These are phyloP conservation scores for Bufo gargarizans DNA, from an alignment of 2,113 vertebrate genomes.

Conservation along the genomic window DNA sequence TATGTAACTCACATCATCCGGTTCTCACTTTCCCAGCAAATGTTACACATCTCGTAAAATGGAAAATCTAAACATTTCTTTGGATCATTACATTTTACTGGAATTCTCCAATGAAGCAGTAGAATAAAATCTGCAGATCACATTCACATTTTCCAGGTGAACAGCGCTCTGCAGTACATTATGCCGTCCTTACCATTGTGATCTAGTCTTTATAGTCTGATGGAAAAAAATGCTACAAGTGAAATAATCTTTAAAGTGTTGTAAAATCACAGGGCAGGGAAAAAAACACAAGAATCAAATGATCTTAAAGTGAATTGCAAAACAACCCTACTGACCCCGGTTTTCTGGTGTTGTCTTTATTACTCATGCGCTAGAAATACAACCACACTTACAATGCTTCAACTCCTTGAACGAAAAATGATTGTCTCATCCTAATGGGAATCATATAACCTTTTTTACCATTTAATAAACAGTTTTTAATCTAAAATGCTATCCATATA, in stretches of 20 bases:
- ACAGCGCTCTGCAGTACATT: not conserved
- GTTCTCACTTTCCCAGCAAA: conserved; percentile 23
- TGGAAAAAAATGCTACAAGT: not conserved
- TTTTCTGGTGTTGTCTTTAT: not conserved
- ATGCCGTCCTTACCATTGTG: not conserved
- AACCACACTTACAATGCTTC: not conserved
- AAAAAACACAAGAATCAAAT: not conserved
- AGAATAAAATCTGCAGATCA: conserved; percentile 26
- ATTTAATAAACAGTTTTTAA: no score
- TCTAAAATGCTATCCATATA: no score
- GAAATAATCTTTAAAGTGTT: not conserved
- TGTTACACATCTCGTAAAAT: conserved; percentile 44
- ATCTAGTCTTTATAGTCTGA: not conserved
- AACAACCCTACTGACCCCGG: not conserved
- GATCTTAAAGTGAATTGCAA: not conserved
- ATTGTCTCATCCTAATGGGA: no score
- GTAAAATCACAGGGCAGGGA: not conserved
- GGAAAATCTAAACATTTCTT: conserved; percentile 39
- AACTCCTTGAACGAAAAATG: not conserved
- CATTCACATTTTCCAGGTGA: conserved; percentile 39
- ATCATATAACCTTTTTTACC: no score
- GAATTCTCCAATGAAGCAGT: not conserved
- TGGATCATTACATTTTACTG: conserved; percentile 39
- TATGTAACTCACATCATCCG: not conserved
- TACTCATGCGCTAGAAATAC: not conserved